Percentiles rank a stretch among this genome's conserved stretches.
These are phyloP conservation scores for Chionis minor DNA, from an alignment of 2,113 vertebrate genomes.

Conservation along the genomic window DNA sequence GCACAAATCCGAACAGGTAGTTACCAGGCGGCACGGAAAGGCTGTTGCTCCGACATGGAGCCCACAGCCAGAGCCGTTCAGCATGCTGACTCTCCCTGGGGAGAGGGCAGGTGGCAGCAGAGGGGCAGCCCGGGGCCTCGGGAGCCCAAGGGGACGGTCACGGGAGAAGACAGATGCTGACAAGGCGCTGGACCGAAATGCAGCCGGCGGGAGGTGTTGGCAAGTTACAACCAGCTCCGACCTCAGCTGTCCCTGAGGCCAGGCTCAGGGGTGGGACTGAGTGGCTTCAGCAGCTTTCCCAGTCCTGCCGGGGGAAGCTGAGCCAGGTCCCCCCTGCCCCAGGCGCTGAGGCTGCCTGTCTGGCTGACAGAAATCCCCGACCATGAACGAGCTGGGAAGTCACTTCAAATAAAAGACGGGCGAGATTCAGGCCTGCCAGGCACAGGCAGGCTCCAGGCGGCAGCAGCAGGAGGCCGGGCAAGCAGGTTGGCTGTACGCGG, in stretches of 20 bases:
- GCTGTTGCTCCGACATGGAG: neutral
- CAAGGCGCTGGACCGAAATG: neutral
- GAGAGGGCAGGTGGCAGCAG: slow-evolving; percentile 16
- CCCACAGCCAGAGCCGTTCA: neutral
- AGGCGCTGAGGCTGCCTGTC: neutral
- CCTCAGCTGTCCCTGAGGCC: fast-evolving
- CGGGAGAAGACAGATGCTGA: neutral
- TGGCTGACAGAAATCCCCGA: neutral
- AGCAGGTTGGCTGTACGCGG: fast-evolving
- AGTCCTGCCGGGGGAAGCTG: neutral
- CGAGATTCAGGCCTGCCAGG: neutral
- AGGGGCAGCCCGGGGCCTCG: neutral
- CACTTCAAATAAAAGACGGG: neutral
- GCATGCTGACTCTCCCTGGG: neutral
- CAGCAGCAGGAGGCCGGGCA: fast-evolving
- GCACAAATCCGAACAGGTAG: neutral
- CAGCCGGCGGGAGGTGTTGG: neutral
- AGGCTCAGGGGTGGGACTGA: neutral
- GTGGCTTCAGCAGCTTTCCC: neutral
- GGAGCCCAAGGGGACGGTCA: neutral
- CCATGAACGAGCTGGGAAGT: neutral
- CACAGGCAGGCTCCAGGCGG: neutral
- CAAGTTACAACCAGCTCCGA: neutral
- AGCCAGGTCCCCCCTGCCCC: neutral
- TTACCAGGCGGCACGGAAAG: neutral